Conservation (phyloP, 2,113 vertebrate genomes). For the Odobenus rosmarus region DNA sequence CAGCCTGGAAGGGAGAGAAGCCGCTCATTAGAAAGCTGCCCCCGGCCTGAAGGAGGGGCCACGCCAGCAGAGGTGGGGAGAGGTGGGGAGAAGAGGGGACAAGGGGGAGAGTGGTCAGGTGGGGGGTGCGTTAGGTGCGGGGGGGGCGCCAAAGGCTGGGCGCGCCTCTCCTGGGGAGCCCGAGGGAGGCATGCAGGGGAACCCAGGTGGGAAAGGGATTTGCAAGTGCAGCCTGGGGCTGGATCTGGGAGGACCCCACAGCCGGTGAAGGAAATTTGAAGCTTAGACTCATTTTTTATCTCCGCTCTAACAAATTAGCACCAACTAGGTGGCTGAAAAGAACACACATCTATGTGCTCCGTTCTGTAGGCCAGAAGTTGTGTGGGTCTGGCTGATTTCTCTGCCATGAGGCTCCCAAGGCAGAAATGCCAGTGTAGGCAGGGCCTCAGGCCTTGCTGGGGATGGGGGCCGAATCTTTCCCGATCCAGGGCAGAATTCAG, state of each 20-base stretch:
- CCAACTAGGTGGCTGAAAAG: too few species aligned
- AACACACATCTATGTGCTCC: background rate
- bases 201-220: background rate
- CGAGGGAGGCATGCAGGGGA: background rate
- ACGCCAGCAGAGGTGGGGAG: accelerated
- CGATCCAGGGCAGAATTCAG: background rate
- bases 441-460: background rate
- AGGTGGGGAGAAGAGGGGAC: accelerated
- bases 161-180: background rate
- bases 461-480: background rate
- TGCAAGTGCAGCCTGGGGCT: background rate
- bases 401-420: background rate
- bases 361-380: background rate
- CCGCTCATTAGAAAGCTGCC: background rate
- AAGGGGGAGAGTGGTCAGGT: background rate
- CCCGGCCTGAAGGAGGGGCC: background rate
- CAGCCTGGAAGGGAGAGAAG: slow-evolving; percentile 87
- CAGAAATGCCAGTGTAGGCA: background rate
- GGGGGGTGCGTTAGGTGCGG: background rate
- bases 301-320: background rate
- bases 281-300: background rate
- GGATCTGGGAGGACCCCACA: background rate
- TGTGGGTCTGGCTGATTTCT: background rate
- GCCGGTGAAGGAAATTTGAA: background rate
- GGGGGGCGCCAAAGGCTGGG: accelerated